These are phyloP conservation scores for Eubucco bourcierii DNA, from an alignment of 2,113 vertebrate species.

Conservation along the genomic window DNA sequence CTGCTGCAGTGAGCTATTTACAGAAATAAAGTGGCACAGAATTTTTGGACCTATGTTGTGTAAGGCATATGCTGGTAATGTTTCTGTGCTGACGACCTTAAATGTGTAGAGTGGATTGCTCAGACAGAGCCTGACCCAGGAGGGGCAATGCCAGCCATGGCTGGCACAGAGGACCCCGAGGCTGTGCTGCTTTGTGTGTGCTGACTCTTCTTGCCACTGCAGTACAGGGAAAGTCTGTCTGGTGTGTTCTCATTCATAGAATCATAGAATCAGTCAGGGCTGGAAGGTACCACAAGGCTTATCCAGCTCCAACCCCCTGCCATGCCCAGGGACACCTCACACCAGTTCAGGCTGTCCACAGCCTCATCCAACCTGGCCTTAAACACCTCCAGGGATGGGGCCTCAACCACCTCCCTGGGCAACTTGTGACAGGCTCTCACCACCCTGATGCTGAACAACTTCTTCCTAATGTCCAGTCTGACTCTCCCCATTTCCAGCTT, in stretches of 20 bases:
- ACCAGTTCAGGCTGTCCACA: no score
- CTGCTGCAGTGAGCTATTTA: not conserved
- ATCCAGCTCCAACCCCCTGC: no score
- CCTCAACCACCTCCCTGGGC: no score
- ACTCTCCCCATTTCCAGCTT: no score
- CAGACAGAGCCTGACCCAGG: not conserved
- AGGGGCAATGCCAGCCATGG: not conserved
- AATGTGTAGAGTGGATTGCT: not conserved
- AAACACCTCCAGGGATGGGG: no score
- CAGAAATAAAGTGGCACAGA: not conserved
- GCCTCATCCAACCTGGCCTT: no score
- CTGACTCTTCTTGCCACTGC: rapidly evolving
- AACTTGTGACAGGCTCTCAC: no score
- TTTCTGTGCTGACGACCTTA: not conserved
- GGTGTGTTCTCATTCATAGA: not conserved
- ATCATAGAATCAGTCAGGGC: no score
- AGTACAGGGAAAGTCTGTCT: not conserved
- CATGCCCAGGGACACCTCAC: no score
- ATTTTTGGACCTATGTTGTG: not conserved
- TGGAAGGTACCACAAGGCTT: no score
- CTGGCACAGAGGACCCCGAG: not conserved
- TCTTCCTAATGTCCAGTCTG: no score
- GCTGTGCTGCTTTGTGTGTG: rapidly evolving
- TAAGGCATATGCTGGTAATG: not conserved
- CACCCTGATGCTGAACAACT: no score